Conservation (phyloP, 2,113 vertebrate species). For the Triplophysa tibetana region DNA sequence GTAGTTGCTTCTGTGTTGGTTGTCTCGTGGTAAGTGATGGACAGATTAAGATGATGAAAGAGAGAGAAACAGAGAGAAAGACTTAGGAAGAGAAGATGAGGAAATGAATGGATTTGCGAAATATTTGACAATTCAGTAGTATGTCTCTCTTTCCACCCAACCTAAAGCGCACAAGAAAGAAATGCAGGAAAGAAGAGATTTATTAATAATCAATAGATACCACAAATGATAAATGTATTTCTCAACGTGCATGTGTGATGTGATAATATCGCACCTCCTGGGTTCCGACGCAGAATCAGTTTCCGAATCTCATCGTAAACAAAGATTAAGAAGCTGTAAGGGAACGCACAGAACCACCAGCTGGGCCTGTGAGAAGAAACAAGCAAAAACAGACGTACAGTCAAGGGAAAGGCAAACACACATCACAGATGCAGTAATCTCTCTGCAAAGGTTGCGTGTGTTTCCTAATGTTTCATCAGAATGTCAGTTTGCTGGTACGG, state of each 20-base stretch:
- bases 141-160: conserved; percentile 84
- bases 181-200: conserved; percentile 8
- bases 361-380: conserved; percentile 75
- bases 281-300: conserved; percentile 89
- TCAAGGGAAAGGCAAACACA: not conserved
- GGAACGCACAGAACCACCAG: conserved; percentile 95
- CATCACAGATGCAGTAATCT: not conserved
- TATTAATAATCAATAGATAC: not conserved
- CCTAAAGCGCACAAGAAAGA: conserved; percentile 65
- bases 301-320: conserved; percentile 92
- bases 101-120: conserved; percentile 55
- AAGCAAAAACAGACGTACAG: not conserved
- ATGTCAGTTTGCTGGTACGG: too few species aligned
- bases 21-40: not conserved
- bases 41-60: not conserved
- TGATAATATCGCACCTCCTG: conserved; percentile 76
- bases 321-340: conserved; percentile 94
- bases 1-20: conserved; percentile 21
- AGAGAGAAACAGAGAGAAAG: conserved; percentile 32
- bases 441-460: not conserved
- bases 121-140: conserved; percentile 78
- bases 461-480: not conserved
- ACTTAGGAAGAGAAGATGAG: conserved; percentile 13
- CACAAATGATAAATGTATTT: not conserved
- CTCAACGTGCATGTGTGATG: not conserved